Evolutionary conservation across 2,797 vertebrate species (phyloP).

Genomic region (Pipistrellus kuhlii): DNA sequence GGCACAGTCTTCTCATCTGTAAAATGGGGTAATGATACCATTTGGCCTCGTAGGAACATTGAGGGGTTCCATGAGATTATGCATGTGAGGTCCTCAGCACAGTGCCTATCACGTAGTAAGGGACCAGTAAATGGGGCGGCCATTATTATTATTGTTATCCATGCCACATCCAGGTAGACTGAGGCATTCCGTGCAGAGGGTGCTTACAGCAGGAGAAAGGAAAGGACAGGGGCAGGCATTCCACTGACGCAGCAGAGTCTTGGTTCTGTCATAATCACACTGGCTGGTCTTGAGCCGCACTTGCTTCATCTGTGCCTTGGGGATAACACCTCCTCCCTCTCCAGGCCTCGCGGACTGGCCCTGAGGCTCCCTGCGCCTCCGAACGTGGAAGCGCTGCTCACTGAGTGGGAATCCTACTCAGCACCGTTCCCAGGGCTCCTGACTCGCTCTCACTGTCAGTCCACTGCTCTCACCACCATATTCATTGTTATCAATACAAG

Average conservation of each 20-base stretch:
- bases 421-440: rapidly evolving
- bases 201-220: not conserved
- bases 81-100: not conserved
- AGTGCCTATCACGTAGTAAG: not conserved
- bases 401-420: too few relatives aligned
- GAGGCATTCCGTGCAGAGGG: not conserved
- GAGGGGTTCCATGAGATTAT: not conserved
- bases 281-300: not conserved
- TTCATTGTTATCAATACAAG: rapidly evolving
- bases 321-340: not conserved
- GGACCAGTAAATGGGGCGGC: rapidly evolving
- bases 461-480: rapidly evolving
- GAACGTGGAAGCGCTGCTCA: rapidly evolving
- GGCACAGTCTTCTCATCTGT: not conserved
- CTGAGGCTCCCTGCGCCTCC: rapidly evolving
- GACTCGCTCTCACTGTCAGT: not conserved
- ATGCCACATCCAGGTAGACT: not conserved
- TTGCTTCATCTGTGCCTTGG: not conserved
- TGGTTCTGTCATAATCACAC: not conserved
- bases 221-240: not conserved
- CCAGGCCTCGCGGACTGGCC: not conserved
- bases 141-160: not conserved
- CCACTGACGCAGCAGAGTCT: rapidly evolving
- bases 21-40: not conserved
- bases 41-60: rapidly evolving